phyloP scores from a whole-genome alignment of 1,140 invertebrate species.

The Nasonia giraulti region DNA sequence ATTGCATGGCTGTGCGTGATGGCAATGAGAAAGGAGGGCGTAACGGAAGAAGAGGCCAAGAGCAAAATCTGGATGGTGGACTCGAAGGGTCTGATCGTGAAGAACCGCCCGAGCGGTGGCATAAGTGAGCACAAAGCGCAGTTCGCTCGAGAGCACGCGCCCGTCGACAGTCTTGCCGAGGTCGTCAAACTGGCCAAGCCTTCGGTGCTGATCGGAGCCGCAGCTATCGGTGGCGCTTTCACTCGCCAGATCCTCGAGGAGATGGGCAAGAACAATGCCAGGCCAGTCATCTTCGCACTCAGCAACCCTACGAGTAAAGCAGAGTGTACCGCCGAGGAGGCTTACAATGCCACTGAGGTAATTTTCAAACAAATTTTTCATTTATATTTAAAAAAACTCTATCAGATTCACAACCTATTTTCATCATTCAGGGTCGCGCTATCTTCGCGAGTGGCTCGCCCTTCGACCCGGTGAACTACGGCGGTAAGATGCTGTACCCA shows the following conservation, averaged over 20 bases:
- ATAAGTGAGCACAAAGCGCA: conserved; percentile 84
- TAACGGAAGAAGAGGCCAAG: conserved; percentile 81
- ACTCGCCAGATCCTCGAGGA: conserved; percentile 86
- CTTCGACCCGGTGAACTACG: conserved; percentile 86
- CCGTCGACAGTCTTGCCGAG: conserved; percentile 83
- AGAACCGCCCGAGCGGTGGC: conserved; percentile 83
- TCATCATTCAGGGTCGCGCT: conserved; percentile 79
- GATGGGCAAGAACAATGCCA: conserved; percentile 86
- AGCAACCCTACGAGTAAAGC: conserved; percentile 98
- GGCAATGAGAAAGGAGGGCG: conserved; percentile 90
- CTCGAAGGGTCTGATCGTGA: conserved; percentile 86
- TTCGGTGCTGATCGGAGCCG: conserved; percentile 90
- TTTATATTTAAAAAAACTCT: neutral
- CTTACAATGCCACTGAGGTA: conserved; percentile 89
- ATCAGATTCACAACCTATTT: neutral
- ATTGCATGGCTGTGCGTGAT: conserved; percentile 91
- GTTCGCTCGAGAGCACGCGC: conserved; percentile 84
- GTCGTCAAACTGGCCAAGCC: conserved; percentile 88
- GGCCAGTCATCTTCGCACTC: conserved; percentile 94
- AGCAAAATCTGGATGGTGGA: conserved; percentile 84
- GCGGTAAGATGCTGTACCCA: conserved; percentile 86
- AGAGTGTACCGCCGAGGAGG: conserved; percentile 97
- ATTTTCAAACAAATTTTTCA: conserved; percentile 53
- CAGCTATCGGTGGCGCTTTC: conserved; percentile 89
- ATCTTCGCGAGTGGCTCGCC: conserved; percentile 96